These are phyloP conservation scores for Heliconius eleuchia DNA, from an alignment of 1,140 invertebrate species.

Conservation along the genomic window DNA sequence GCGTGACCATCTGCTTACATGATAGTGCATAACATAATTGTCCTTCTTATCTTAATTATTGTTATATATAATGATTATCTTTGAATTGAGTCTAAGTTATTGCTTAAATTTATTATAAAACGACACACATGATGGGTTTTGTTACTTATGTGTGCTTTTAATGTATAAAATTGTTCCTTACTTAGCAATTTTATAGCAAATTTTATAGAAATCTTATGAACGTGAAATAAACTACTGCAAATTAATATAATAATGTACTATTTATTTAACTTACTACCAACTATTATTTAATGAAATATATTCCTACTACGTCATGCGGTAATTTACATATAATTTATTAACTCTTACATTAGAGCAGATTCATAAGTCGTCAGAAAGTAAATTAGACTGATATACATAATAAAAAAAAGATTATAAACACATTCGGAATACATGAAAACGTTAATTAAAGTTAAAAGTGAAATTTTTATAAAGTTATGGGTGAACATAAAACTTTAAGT, in stretches of 20 bases:
- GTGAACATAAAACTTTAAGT: constrained; percentile 31
- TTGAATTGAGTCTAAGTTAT: not conserved
- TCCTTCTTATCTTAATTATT: not conserved
- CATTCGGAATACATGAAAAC: not conserved
- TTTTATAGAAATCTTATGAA: no score
- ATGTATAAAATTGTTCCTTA: no score
- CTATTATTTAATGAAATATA: not conserved
- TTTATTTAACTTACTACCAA: no score
- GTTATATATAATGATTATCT: not conserved
- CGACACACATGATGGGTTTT: no score
- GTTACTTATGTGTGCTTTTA: not conserved
- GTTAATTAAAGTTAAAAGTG: constrained; percentile 32
- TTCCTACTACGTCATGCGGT: not conserved
- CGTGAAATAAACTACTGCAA: no score
- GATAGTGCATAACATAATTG: constrained; percentile 6
- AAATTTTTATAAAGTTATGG: constrained; percentile 30
- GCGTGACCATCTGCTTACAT: constrained; percentile 40
- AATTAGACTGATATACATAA: constrained; percentile 5
- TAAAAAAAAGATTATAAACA: constrained; percentile 6
- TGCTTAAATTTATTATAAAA: no score
- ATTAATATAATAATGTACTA: no score
- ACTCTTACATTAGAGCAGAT: not conserved
- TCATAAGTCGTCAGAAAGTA: not conserved
- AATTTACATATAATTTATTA: not conserved
- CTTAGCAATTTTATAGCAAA: no score